Evolutionary conservation across 1,140 invertebrate genomes (phyloP), one percentile per base, ranked within the genome.

Genomic region (Aphelenchoides fujianensis): DNA sequence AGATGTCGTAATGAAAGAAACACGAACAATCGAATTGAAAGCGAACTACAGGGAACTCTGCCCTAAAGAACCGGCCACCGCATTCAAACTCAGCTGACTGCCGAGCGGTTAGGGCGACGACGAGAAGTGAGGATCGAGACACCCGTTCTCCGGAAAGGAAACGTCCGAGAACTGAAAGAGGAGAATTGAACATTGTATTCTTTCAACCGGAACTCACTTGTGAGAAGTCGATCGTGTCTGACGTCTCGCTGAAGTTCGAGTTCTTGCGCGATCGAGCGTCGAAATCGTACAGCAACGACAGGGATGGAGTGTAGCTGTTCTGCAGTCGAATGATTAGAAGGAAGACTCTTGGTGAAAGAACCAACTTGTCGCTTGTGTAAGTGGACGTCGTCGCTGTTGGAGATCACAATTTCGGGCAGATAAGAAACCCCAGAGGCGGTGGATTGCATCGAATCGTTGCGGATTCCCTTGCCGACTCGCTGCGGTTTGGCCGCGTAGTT

Each of bases 381-480:
- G 7, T 9, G 32, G n/a, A 52, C 27, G 68, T 70, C 68, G n/a
- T 70, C 64, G 32, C 68, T 70, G 7, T 70, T 34, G 5, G 68
- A 70, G n/a, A 70, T 70, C n/a, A 70, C 31, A 2, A 70, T 70
- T n/a, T 70, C 68, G 9, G 68, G 68, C 12, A 70, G 12, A 36
- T 55, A 70, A 2, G 68, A 70, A 7, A 9, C 31, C 27, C 66
- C n/a, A 28, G 68, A 70, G 16, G 31, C 70, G 19, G 48, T 69
- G 52, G 1, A 31, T 2, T 66, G 63, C 16, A 66, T 35, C 1
- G 63, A 66, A 37, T 66, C 63, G 32, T 66, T 66, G 28, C 63
- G 1, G 30, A 37, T 30, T 16, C 31, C 31, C 63, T 70, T 66
- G 27, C 12, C 7, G 2, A 31, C 16, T 16, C 7, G 1, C 2